These are phyloP conservation scores for Maconellicoccus hirsutus DNA, from an alignment of 1,140 invertebrate genomes.

Conservation along the genomic window DNA sequence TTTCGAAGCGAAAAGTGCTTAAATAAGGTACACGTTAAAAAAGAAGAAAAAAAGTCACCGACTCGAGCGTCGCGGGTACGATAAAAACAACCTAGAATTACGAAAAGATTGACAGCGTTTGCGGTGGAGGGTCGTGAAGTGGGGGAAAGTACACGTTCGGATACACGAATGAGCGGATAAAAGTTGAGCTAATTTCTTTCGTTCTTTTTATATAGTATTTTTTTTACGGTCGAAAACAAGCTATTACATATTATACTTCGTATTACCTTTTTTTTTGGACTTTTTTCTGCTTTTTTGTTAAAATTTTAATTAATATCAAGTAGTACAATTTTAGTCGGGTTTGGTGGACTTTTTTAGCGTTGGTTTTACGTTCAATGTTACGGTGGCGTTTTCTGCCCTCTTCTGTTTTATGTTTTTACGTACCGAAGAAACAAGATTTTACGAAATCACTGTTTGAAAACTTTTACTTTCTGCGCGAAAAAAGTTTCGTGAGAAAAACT, in stretches of 20 bases:
- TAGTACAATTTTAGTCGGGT: not conserved
- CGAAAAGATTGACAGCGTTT: too few species aligned
- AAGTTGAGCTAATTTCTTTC: not conserved
- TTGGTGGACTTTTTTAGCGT: not conserved
- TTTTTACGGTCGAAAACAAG: not conserved
- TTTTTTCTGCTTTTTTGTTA: not conserved
- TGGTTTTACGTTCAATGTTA: too few species aligned
- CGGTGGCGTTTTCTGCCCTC: too few species aligned
- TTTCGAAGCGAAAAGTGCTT: too few species aligned
- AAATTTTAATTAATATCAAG: slow-evolving; percentile 21
- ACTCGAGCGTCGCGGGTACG: too few species aligned
- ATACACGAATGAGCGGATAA: not conserved
- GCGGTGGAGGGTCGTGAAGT: too few species aligned
- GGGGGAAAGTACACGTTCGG: too few species aligned
- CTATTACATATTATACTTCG: not conserved
- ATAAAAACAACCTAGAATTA: too few species aligned
- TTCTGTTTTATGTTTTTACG: not conserved
- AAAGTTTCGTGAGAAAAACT: slow-evolving; percentile 3
- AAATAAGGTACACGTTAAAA: too few species aligned
- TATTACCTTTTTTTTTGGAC: not conserved
- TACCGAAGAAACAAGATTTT: slow-evolving; percentile 12
- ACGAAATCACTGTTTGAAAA: slow-evolving; percentile 13
- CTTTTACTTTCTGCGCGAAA: not conserved
- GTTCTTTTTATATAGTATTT: not conserved
- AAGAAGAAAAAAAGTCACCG: too few species aligned